Base-by-base conservation (phyloP, 2,797 vertebrate species). In the Microctenopoma steveboyesi region DNA sequence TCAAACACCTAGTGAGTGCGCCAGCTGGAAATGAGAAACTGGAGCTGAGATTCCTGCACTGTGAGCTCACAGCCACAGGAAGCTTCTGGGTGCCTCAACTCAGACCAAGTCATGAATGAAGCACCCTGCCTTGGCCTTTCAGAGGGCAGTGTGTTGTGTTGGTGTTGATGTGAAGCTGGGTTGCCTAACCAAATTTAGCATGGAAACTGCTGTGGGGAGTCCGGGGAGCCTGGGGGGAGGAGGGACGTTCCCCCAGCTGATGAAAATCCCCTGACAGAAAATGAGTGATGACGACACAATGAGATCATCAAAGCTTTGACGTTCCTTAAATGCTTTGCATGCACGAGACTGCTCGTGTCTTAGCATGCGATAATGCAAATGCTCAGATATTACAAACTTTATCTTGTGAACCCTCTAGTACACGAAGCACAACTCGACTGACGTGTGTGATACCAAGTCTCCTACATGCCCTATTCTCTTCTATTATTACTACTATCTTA, bases 181-280 rank as follows among this genome's bases (percentile, higher is more conserved):
- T 56, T 8, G 27, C 70, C 45, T 40, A 16, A 69, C 86, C 86
- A 90, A 87, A 90, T 87, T 91, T 89, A 89, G 88, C 86, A 56
- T 87, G 89, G 87, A 88, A 90, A 89, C 61, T 80, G 69, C 55
- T 25, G 79, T 39, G 37, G 42, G 57, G 55, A 42, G 5, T 64
- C 9, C 3, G 1, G n/a, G 16, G 55, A 7, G 22, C 14, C 5
- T 2, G 30, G n/a, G 52, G 2, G 10, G 37, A 25, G 60, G 4
- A 6, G 4, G 10, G 5, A 11, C 40, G 28, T 2, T n/a, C 12
- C 11, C 51, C 25, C 37, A 5, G 57, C 62, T 77, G 77, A 81
- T 1, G 58, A 42, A 16, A 22, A 82, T 64, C 65, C 66, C 28
- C 14, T 22, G 13, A 80, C 65, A 84, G 61, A 86, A 85, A 81